Percentiles rank a stretch among this genome's conserved stretches.
These are phyloP conservation scores for Keiferia lycopersicella DNA, from an alignment of 2,888 invertebrate species.

Conservation along the genomic window DNA sequence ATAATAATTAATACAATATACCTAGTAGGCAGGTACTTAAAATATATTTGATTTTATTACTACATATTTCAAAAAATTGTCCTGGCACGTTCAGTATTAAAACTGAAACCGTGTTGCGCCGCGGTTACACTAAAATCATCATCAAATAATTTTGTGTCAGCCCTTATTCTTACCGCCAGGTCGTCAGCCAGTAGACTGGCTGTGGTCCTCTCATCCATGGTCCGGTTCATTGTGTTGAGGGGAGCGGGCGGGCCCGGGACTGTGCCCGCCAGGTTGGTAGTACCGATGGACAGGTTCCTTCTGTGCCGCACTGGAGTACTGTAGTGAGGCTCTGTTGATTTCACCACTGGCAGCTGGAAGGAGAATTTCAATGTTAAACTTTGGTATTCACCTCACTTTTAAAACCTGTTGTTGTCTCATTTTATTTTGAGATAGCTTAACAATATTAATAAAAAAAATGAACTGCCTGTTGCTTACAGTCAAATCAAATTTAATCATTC, in stretches of 20 bases:
- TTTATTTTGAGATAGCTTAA: not conserved
- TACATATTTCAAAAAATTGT: too few species aligned
- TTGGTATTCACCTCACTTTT: not conserved
- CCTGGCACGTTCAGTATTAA: too few species aligned
- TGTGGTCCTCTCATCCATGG: conserved; percentile 82
- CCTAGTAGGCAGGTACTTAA: too few species aligned
- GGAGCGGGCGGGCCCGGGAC: conserved; percentile 53
- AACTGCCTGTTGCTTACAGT: too few species aligned
- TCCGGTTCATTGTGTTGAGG: conserved; percentile 76
- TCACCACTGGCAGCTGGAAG: conserved; percentile 50
- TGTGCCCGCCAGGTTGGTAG: conserved; percentile 67
- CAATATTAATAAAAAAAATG: too few species aligned
- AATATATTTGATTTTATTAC: too few species aligned
- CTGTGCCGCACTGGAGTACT: conserved; percentile 76
- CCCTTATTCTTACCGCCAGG: conserved; percentile 72
- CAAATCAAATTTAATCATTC: too few species aligned
- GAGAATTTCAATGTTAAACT: not conserved
- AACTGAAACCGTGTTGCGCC: too few species aligned
- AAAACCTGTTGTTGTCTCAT: not conserved
- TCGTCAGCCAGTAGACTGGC: conserved; percentile 82
- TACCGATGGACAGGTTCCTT: conserved; percentile 74
- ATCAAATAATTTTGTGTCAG: too few species aligned
- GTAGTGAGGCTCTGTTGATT: conserved; percentile 72
- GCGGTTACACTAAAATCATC: too few species aligned
- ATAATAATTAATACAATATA: too few species aligned